Evolutionary conservation across 1,140 invertebrate genomes (phyloP).

Genomic region (Saccostrea cuccullata): DNA sequence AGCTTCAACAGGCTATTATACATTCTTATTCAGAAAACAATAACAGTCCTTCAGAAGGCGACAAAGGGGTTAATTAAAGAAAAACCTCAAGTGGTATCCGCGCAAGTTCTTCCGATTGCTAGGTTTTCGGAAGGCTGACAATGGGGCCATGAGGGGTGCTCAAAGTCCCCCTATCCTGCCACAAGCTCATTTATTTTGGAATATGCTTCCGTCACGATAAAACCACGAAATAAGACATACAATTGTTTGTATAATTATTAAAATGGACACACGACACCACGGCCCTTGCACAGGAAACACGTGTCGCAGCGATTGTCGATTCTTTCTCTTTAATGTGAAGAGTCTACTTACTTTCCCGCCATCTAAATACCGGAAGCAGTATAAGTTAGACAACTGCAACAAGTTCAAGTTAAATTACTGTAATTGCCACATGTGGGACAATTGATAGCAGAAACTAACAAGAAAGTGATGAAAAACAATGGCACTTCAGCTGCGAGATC

Average conservation of each 20-base stretch:
- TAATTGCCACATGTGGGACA: slow-evolving; percentile 35
- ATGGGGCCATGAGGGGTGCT: slow-evolving; percentile 36
- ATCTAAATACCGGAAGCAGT: slow-evolving; percentile 29
- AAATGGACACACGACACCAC: slow-evolving; percentile 56
- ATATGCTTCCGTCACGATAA: slow-evolving; percentile 54
- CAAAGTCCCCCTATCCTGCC: slow-evolving; percentile 48
- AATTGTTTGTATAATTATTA: slow-evolving; percentile 50
- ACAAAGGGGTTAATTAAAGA: slow-evolving; percentile 55
- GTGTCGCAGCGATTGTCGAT: slow-evolving; percentile 56
- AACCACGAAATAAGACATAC: slow-evolving; percentile 41
- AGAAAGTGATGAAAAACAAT: slow-evolving; percentile 36
- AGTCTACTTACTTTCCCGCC: slow-evolving; percentile 26
- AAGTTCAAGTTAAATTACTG: slow-evolving; percentile 36
- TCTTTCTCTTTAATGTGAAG: slow-evolving; percentile 44
- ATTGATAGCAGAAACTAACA: slow-evolving; percentile 36
- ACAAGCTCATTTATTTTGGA: slow-evolving; percentile 52
- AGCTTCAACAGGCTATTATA: slow-evolving; percentile 42
- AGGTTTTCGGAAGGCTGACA: slow-evolving; percentile 46
- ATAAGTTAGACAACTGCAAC: slow-evolving; percentile 32
- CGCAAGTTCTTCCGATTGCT: slow-evolving; percentile 56
- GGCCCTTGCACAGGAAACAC: slow-evolving; percentile 51
- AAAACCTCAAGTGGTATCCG: slow-evolving; percentile 46
- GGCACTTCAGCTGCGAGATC: slow-evolving; percentile 24
- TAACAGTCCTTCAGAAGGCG: slow-evolving; percentile 50
- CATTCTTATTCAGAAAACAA: slow-evolving; percentile 46